Evolutionary conservation across 2,888 invertebrate species (phyloP), one percentile per base, ranked within the genome.

Genomic region (Tiliacea citrago): DNA sequence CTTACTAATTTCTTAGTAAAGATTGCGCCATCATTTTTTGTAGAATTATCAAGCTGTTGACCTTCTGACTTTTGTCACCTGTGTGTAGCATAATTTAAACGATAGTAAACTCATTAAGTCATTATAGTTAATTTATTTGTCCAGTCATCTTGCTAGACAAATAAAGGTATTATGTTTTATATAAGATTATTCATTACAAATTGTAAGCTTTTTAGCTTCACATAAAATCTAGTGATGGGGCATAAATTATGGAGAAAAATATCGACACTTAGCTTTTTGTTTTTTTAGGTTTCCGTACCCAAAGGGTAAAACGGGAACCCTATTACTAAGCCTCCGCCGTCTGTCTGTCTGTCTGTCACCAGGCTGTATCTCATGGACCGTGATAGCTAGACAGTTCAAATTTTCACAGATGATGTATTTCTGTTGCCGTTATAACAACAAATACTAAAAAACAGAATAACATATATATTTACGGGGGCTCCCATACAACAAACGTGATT

Each of bases 1-100:
- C 83, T 72, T 39, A 60, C 75, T 79, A 82, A 70, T 35, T 82
- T 83, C 83, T 72, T 39, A 60, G 79, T 79, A 82, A 70, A 68
- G 29, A 69, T 75, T 73, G 67, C 79, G 61, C 82, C 75, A 75
- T 58, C 5, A 0, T 7, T 63, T 67, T 77, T 69, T 60, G 16
- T 68, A 57, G 60, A 75, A 72, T 49, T 45, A 35, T 60, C 7
- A 21, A 57, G 7, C 6, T 42, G 47, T 53, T 72, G 21, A 78
- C 79, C 58, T 82, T 71, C 29, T 39, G n/a, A 29, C 10, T 74
- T 18, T 39, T 35, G 51, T 13, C 16, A 66, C 39, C 16, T 29
- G 9, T 12, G 13, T 12, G 13, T 68, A 69, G 24, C 39, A 49
- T 62, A 55, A 77, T 67, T 66, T 16, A 57, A 69, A 18, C 29